Evolutionary conservation across 2,888 invertebrate genomes (phyloP).

Genomic region (Vandiemenella viatica): DNA sequence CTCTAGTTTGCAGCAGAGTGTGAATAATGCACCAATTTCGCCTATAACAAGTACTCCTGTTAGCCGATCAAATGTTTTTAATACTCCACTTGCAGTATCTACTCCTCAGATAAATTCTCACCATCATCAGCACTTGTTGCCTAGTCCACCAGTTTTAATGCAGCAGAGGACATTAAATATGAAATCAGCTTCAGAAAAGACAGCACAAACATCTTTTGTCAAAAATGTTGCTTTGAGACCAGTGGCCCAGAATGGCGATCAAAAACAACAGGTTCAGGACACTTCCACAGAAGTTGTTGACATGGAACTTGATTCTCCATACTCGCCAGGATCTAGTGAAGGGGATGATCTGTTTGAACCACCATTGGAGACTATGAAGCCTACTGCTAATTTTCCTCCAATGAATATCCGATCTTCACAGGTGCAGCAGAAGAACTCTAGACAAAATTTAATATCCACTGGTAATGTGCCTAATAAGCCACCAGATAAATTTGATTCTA

Average conservation of each 20-base stretch:
- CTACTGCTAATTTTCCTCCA: constrained; percentile 18
- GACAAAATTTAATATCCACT: background rate
- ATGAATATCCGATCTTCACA: constrained; percentile 11
- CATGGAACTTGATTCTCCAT: constrained; percentile 67
- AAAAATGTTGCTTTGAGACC: background rate
- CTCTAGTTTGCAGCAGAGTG: background rate
- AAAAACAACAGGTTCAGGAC: constrained; percentile 21
- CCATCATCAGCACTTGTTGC: background rate
- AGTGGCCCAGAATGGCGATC: constrained; percentile 15
- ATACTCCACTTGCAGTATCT: background rate
- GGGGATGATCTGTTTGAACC: constrained; percentile 79
- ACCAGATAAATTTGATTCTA: constrained; percentile 14
- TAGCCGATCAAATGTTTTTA: background rate
- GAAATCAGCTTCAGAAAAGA: constrained; percentile 1
- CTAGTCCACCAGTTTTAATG: constrained; percentile 4
- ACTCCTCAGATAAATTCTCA: no score
- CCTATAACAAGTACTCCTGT: background rate
- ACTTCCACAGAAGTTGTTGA: constrained; percentile 36
- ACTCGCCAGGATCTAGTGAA: constrained; percentile 78
- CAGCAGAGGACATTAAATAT: constrained; percentile 1
- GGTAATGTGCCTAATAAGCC: constrained; percentile 10
- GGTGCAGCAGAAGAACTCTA: background rate
- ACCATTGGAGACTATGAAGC: constrained; percentile 32
- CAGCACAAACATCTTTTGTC: background rate
- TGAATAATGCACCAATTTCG: background rate